These are phyloP conservation scores for Macrophya alboannulata DNA, from an alignment of 2,888 invertebrate species.

Conservation along the genomic window DNA sequence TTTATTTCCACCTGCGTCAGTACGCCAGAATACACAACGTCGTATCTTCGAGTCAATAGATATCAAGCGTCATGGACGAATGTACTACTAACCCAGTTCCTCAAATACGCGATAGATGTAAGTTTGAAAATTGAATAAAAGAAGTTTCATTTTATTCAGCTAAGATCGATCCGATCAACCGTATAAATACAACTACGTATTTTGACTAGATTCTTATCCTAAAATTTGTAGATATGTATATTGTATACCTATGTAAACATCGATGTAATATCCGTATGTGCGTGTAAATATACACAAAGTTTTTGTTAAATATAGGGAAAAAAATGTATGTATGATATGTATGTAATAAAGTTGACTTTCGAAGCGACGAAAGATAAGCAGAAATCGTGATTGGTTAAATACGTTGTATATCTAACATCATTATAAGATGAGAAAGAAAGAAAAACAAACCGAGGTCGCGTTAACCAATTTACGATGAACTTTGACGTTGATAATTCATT, in stretches of 20 bases:
- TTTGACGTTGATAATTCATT: not conserved
- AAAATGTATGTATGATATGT: not conserved
- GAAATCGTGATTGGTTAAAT: not conserved
- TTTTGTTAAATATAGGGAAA: not conserved
- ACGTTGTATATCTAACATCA: not conserved
- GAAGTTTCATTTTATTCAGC: not conserved
- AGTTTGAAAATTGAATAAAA: not conserved
- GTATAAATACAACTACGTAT: not conserved
- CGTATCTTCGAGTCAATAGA: slow-evolving; percentile 35
- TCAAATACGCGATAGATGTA: not conserved
- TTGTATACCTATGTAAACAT: no score
- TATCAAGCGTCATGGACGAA: not conserved
- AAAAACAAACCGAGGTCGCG: slow-evolving; percentile 16
- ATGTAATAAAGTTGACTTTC: not conserved
- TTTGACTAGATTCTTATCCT: not conserved
- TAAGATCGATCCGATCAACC: not conserved
- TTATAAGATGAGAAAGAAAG: not conserved
- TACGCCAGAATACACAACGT: not conserved
- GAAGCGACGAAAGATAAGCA: not conserved
- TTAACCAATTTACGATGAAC: slow-evolving; percentile 4
- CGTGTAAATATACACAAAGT: not conserved
- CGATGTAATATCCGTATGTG: no score
- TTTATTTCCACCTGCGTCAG: not conserved
- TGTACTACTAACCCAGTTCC: slow-evolving; percentile 40
- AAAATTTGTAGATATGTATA: not conserved